Evolutionary conservation across 2,797 vertebrate species (phyloP).

Genomic region (Hippoglossus hippoglossus): DNA sequence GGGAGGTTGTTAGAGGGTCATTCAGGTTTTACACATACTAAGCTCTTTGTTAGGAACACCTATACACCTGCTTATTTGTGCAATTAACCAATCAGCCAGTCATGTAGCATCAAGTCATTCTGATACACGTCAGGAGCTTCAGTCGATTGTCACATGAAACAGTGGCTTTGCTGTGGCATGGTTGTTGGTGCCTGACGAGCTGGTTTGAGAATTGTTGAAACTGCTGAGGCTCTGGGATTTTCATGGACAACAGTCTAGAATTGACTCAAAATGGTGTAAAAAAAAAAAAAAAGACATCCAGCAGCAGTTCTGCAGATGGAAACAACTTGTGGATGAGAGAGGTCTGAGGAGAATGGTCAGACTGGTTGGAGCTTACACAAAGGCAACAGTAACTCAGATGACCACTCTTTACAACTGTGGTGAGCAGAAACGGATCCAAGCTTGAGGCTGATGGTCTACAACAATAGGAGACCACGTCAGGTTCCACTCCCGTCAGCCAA

Average conservation of each 20-base stretch:
- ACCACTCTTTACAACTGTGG: slow-evolving; percentile 1
- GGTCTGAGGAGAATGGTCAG: background rate
- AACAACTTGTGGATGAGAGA: no score
- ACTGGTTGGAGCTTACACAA: background rate
- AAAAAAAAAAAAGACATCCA: background rate
- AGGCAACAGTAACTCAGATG: background rate
- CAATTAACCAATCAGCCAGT: background rate
- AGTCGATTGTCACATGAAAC: background rate
- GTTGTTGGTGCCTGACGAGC: background rate
- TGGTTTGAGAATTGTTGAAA: background rate
- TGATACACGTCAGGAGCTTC: background rate
- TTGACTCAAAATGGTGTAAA: background rate
- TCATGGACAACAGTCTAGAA: background rate
- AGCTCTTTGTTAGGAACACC: slow-evolving; percentile 5
- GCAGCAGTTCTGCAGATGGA: background rate
- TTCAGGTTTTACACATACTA: slow-evolving; percentile 26
- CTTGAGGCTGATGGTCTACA: background rate
- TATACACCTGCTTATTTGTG: slow-evolving; percentile 8
- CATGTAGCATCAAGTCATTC: background rate
- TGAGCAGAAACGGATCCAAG: background rate
- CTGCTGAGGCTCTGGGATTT: background rate
- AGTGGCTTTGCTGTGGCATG: background rate
- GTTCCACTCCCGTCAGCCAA: slow-evolving; percentile 4
- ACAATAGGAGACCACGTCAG: no score
- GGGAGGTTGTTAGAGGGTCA: slow-evolving; percentile 31